phyloP scores from a whole-genome alignment of 2,113 vertebrate species.

The Corythoichthys intestinalis region DNA sequence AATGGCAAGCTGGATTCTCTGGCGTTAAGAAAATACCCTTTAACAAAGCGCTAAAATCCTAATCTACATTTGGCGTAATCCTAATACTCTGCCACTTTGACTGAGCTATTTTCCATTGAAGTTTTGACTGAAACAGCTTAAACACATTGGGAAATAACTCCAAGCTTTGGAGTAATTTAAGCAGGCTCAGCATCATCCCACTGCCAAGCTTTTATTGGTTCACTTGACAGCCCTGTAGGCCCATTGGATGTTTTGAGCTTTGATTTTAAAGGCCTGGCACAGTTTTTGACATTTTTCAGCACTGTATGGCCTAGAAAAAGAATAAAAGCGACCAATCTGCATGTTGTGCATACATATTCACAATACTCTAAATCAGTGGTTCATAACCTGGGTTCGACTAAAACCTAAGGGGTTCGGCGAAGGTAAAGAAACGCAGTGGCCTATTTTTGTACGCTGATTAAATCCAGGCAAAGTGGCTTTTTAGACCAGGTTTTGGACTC shows the following conservation, averaged over 20 bases:
- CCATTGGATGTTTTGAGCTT: background rate
- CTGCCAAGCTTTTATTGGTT: slow-evolving; percentile 16
- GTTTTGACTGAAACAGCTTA: slow-evolving; percentile 25
- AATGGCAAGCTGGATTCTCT: slow-evolving; percentile 39
- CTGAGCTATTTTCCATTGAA: slow-evolving; percentile 18
- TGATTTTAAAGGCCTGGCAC: slow-evolving; percentile 21
- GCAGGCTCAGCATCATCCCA: slow-evolving; percentile 28
- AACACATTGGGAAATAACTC: slow-evolving; percentile 35
- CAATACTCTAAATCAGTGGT: background rate
- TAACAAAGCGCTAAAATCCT: slow-evolving; percentile 36
- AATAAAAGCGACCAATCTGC: background rate
- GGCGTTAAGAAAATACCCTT: slow-evolving; percentile 24
- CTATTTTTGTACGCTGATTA: no score
- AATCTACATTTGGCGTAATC: slow-evolving; percentile 47
- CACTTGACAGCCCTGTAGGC: background rate
- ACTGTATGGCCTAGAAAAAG: background rate
- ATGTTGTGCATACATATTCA: background rate
- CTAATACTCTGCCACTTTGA: slow-evolving; percentile 17
- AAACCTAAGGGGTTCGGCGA: no score
- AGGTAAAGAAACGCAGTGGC: no score
- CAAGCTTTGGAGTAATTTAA: slow-evolving; percentile 41
- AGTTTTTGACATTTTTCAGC: slow-evolving; percentile 9
- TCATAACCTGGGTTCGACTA: no score
- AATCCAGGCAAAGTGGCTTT: no score
- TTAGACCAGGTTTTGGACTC: no score